Percentiles rank a stretch among this genome's conserved stretches.
Evolutionary conservation across 92 coral and sea anemone species (phyloP).

Genomic region (Umimayanthus chanpuru): DNA sequence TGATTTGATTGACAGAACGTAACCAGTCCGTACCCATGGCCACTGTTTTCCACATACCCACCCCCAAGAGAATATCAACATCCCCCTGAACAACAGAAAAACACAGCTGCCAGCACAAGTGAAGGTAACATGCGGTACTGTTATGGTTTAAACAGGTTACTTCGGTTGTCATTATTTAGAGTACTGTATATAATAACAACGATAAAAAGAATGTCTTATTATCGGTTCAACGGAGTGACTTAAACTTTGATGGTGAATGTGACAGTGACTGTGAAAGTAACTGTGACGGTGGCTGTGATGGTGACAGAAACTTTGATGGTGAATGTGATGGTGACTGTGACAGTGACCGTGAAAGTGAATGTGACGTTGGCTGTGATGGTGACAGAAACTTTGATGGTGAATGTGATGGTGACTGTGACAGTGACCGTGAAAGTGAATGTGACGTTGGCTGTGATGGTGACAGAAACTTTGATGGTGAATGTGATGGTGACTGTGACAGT

Average conservation of each 20-base stretch:
- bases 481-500: background rate
- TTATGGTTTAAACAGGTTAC: background rate
- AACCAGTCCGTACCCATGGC: constrained; percentile 81
- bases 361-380: background rate
- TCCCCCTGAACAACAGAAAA: constrained; percentile 61
- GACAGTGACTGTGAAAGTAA: too few species aligned
- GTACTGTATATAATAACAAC: background rate
- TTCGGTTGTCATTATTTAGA: background rate
- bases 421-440: background rate
- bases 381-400: background rate
- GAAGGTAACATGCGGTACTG: constrained; percentile 48
- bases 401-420: background rate
- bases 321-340: too few species aligned
- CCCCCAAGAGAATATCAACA: constrained; percentile 81
- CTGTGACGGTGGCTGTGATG: too few species aligned
- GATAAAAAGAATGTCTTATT: too few species aligned
- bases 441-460: background rate
- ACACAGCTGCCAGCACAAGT: constrained; percentile 58
- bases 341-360: too few species aligned
- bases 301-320: background rate
- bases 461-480: background rate
- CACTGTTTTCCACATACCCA: constrained; percentile 93
- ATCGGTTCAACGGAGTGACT: too few species aligned
- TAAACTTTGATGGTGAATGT: too few species aligned
- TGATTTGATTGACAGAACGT: constrained; percentile 66